These are phyloP conservation scores for Zaprionus obscuricornis DNA, from an alignment of 2,888 invertebrate genomes.

Conservation along the genomic window DNA sequence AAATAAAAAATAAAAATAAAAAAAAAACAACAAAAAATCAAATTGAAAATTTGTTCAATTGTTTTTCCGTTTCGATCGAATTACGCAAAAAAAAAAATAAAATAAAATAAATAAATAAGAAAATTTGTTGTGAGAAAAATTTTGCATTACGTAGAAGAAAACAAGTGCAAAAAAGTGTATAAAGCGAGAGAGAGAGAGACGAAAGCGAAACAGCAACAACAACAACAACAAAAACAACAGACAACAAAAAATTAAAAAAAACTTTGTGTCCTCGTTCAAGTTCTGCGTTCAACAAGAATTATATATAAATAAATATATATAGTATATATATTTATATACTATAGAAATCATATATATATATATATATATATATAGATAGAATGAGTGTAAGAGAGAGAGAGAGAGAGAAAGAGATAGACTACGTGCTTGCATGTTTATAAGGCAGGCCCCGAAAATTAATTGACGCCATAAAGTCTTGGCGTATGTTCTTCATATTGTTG, in stretches of 20 bases:
- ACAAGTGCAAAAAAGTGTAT: not conserved
- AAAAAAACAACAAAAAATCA: conserved; percentile 39
- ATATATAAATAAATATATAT: not conserved
- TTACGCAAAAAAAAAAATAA: conserved; percentile 53
- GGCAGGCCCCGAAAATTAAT: conserved; percentile 64
- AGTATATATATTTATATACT: not conserved
- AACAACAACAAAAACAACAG: conserved; percentile 32
- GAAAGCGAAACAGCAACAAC: no score
- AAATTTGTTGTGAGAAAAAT: conserved; percentile 12
- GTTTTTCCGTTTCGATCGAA: conserved; percentile 42
- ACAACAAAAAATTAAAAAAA: conserved; percentile 39
- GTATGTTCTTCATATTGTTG: conserved; percentile 29
- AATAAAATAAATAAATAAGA: conserved; percentile 5
- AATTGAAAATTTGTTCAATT: conserved; percentile 43
- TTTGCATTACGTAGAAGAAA: conserved; percentile 18
- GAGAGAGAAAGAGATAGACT: no score
- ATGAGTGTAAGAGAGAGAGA: no score
- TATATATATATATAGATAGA: conserved; percentile 9
- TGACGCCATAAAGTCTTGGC: conserved; percentile 72
- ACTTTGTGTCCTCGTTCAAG: conserved; percentile 57
- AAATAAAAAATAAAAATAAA: conserved; percentile 37
- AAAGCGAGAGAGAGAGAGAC: not conserved
- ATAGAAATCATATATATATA: not conserved
- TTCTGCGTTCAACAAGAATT: conserved; percentile 22
- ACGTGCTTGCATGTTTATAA: conserved; percentile 21